A percentile compares a stretch with the other conserved stretches of the same genome.
phyloP scores from a whole-genome alignment of 2,113 vertebrate species.

The Marcusenius ussheri region DNA sequence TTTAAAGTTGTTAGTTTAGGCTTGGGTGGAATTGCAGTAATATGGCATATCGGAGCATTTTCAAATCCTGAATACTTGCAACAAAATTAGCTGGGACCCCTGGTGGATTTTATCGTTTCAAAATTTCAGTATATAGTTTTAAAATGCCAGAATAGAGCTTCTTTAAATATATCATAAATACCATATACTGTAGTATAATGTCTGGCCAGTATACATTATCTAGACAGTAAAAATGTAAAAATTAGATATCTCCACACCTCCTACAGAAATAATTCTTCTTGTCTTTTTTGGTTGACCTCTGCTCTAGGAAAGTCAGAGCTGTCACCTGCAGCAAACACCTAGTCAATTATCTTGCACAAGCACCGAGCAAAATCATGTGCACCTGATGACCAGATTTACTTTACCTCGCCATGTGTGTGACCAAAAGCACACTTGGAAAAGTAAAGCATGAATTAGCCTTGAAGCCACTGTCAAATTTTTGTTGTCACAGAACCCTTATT shows the following conservation, averaged over 20 bases:
- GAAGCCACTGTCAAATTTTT: not conserved
- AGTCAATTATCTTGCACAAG: not conserved
- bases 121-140: not conserved
- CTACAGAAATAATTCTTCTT: not conserved
- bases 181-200: not conserved
- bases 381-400: not conserved
- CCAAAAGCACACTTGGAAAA: not conserved
- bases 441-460: not conserved
- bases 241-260: not conserved
- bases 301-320: not conserved
- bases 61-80: not conserved
- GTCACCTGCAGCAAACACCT: no score
- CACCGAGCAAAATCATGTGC: not conserved
- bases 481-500: not conserved
- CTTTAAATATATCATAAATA: not conserved
- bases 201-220: not conserved
- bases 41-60: not conserved
- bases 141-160: not conserved
- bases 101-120: not conserved
- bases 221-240: not conserved
- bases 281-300: not conserved
- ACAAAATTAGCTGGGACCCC: not conserved
- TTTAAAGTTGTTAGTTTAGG: no score
- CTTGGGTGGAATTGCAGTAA: not conserved
- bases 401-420: not conserved